These are phyloP conservation scores for Heliornis fulica DNA, from an alignment of 2,113 vertebrate species.

Conservation along the genomic window DNA sequence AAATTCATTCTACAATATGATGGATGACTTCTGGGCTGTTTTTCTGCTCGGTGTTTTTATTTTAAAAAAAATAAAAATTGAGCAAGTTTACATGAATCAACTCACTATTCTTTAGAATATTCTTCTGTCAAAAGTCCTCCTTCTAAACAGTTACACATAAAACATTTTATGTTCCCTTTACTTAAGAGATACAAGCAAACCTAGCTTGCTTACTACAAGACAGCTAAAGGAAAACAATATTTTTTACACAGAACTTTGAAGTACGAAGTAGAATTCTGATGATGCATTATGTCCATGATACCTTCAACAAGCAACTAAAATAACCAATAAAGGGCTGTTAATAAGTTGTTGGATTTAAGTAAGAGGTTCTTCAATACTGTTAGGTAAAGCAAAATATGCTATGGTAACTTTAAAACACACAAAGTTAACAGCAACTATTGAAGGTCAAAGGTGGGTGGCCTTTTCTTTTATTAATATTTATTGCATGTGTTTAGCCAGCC, in stretches of 20 bases:
- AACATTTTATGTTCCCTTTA: neutral
- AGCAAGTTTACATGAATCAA: neutral
- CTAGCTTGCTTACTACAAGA: neutral
- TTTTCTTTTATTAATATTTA: constrained; percentile 76
- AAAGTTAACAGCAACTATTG: constrained; percentile 46
- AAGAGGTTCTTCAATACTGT: constrained; percentile 14
- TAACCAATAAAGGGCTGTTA: neutral
- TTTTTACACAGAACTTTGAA: neutral
- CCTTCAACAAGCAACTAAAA: neutral
- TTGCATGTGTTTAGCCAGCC: constrained; percentile 70
- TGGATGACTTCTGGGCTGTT: neutral
- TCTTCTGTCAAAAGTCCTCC: neutral
- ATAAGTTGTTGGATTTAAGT: neutral
- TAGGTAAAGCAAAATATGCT: constrained; percentile 27
- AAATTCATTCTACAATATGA: neutral
- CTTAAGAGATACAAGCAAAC: neutral
- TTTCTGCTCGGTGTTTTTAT: neutral
- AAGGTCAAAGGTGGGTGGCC: constrained; percentile 74
- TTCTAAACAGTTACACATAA: neutral
- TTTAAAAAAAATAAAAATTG: neutral
- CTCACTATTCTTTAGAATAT: neutral
- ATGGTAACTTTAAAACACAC: constrained; percentile 39
- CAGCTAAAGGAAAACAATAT: neutral
- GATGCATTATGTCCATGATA: neutral
- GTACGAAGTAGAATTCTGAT: neutral